Conservation (phyloP, 2,888 invertebrate genomes). For the Cheilosia impressa region DNA sequence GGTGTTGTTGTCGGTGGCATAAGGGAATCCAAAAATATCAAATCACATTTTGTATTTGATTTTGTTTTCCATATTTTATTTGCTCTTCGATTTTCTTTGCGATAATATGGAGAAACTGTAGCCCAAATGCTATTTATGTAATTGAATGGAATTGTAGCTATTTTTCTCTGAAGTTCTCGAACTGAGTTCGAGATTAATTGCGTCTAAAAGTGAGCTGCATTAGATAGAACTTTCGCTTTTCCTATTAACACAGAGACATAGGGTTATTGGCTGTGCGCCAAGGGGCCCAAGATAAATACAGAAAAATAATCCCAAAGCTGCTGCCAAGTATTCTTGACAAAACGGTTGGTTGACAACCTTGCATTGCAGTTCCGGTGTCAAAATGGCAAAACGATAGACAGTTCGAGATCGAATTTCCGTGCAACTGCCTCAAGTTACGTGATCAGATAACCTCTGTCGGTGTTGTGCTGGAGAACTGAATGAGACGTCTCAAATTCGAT, state of each 20-base stretch:
- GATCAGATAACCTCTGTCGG: no score
- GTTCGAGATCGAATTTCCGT: conserved; percentile 35
- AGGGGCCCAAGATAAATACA: conserved; percentile 25
- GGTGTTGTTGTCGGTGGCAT: conserved; percentile 25
- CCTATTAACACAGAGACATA: not conserved
- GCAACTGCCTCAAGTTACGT: not conserved
- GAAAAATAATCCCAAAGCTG: conserved; percentile 1
- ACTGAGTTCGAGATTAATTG: conserved; percentile 19
- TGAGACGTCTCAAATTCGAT: no score
- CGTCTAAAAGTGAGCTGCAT: conserved; percentile 12
- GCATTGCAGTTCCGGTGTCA: conserved; percentile 52
- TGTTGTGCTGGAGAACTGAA: no score
- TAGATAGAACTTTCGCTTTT: conserved; percentile 54
- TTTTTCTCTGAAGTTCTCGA: not conserved
- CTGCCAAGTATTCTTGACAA: conserved; percentile 37
- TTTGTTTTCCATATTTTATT: conserved; percentile 7
- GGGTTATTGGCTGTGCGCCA: conserved; percentile 34
- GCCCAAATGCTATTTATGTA: conserved; percentile 33
- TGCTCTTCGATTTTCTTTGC: not conserved
- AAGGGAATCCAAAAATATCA: conserved; percentile 42
- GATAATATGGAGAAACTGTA: conserved; percentile 42
- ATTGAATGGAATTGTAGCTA: conserved; percentile 15
- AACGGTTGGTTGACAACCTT: conserved; percentile 40
- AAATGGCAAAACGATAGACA: not conserved
- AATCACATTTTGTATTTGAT: conserved; percentile 68